These are phyloP conservation scores for Drosophila ficusphila DNA, from an alignment of 1,140 invertebrate species.

Conservation along the genomic window DNA sequence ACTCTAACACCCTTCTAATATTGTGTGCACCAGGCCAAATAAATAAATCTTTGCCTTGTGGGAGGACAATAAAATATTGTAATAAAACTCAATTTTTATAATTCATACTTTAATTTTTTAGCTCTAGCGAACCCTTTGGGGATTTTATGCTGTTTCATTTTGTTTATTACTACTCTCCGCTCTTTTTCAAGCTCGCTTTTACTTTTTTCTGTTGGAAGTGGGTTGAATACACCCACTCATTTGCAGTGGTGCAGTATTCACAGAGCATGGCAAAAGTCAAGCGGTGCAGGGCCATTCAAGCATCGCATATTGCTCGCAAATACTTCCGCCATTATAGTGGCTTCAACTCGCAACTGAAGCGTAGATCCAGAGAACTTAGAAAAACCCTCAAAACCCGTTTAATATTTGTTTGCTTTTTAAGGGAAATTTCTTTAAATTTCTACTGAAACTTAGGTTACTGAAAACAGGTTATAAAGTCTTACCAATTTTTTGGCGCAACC, in stretches of 20 bases:
- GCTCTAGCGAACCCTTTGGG: not conserved
- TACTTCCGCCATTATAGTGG: conserved; percentile 13
- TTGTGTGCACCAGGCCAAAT: too few species aligned
- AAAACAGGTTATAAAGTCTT: too few species aligned
- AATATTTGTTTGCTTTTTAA: too few species aligned
- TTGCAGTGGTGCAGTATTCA: not conserved
- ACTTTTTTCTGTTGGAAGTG: conserved; percentile 2
- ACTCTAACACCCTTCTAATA: too few species aligned
- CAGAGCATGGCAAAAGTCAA: conserved; percentile 19
- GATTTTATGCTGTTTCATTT: not conserved
- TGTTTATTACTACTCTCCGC: conserved; percentile 5
- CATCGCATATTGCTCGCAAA: conserved; percentile 11
- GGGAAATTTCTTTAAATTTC: too few species aligned
- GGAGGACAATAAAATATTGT: too few species aligned
- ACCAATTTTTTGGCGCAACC: conserved; percentile 70
- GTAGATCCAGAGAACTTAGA: not conserved
- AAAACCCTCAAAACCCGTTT: not conserved
- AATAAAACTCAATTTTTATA: not conserved
- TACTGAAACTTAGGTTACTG: too few species aligned
- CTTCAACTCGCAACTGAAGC: not conserved
- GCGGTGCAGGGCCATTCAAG: conserved; percentile 12
- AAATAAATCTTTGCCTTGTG: too few species aligned
- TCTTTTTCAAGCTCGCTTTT: conserved; percentile 15
- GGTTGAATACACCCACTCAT: conserved; percentile 1
- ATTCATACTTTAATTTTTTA: not conserved